These are phyloP conservation scores for Chaunax sp. DNA, from an alignment of 2,797 vertebrate genomes.

Conservation along the genomic window DNA sequence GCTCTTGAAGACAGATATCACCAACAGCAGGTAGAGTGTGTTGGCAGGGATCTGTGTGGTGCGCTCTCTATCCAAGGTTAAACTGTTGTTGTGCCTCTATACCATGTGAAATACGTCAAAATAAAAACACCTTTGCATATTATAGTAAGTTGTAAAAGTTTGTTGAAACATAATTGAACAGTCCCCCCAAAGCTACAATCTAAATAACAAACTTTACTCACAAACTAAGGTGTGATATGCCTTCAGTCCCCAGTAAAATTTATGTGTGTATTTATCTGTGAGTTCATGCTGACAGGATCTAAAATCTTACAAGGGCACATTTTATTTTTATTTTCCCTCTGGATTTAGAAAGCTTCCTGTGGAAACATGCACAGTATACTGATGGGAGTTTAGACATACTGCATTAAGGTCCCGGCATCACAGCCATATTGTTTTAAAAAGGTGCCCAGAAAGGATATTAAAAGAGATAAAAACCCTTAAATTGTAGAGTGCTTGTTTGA, in stretches of 20 bases:
- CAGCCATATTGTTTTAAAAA: constrained; percentile 22
- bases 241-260: neutral
- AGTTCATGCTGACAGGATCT: neutral
- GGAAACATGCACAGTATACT: constrained; percentile 27
- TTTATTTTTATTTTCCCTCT: constrained; percentile 37
- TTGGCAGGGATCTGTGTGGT: neutral
- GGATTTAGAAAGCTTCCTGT: constrained; percentile 31
- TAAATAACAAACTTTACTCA: neutral
- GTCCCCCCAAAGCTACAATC: neutral
- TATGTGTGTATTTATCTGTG: neutral
- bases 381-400: constrained; percentile 23
- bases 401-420: constrained; percentile 11
- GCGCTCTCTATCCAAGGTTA: constrained; percentile 12
- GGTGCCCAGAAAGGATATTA: constrained; percentile 18
- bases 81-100: constrained; percentile 7
- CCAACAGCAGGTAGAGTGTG: constrained; percentile 16
- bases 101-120: neutral
- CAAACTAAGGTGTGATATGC: neutral
- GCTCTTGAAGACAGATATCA: constrained; percentile 49
- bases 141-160: neutral
- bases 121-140: constrained; percentile 5
- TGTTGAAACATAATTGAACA: neutral
- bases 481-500: constrained; percentile 29
- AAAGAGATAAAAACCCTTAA: constrained; percentile 37
- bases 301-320: constrained; percentile 19